Evolutionary conservation across 64 coral and sea anemone species (phyloP), one percentile per base, ranked within the genome.

Genomic region (Stichodactyla helianthus): DNA sequence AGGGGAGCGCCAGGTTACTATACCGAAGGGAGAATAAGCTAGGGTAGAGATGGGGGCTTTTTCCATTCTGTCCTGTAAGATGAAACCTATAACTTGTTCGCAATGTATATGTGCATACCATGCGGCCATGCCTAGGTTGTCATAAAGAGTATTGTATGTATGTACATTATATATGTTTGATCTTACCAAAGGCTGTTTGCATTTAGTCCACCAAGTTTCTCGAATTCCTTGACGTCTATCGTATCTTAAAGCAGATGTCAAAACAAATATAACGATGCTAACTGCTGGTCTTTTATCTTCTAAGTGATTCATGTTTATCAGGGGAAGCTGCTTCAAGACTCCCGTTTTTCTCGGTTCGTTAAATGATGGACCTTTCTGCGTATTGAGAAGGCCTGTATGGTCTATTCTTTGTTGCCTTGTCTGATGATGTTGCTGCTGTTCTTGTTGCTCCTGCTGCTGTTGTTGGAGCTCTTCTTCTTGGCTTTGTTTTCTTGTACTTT

Each of bases 211-310:
- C 83, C 83, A 84, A 13, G 83, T 62, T 1, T 84, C 83, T 14
- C 83, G 55, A 44, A 84, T 84, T 20, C 5, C 83, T 84, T 62
- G 54, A 60, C 83, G 83, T 61, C 55, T 55, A 51, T 84, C 83
- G 51, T 35, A 84, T 20, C 83, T 57, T 20, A 35, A 44, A 58
- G 31, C 53, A 4, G 83, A 58, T 15, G 83, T 14, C 50, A 84
- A 54, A 17, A 84, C 83, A 60, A 84, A 84, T 60, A 84, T 60
- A 11, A 84, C 83, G 20, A 84, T 60, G 16, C 25, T 16, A 25
- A 59, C 83, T 20, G 15, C 11, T 57, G 83, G 52, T 84, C 16
- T 84, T 9, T 60, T 57, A 12, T 57, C 59, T 54, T 84, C 83
- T 25, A 84, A 23, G 51, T 84, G 56, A 11, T 84, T 23, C 83